Conservation (phyloP, 2,113 vertebrate genomes). For the Panthera leo region DNA sequence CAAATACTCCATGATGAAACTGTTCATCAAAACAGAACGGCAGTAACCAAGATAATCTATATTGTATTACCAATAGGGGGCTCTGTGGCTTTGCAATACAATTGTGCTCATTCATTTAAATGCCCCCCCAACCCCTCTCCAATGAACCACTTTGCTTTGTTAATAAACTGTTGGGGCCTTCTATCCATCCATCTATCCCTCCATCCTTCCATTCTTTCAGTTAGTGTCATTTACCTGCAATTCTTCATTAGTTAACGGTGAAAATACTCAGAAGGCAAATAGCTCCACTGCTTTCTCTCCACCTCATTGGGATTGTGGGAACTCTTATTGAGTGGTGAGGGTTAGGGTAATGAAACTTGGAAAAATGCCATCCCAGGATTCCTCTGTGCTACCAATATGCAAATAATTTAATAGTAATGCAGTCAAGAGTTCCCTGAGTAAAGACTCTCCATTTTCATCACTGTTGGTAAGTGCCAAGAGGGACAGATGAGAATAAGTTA, state of each 20-base stretch:
- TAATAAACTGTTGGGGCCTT: not conserved
- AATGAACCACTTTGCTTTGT: not conserved
- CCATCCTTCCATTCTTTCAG: not conserved
- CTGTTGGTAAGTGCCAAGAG: slow-evolving; percentile 77
- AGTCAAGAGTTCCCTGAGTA: slow-evolving; percentile 73
- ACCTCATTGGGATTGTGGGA: slow-evolving; percentile 35
- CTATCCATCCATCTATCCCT: not conserved
- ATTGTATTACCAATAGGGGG: not conserved
- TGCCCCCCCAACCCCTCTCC: accelerated
- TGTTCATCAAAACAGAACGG: not conserved
- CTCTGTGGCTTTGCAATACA: slow-evolving; percentile 30
- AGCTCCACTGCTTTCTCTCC: not conserved
- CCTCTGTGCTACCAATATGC: slow-evolving; percentile 73
- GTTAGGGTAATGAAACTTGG: slow-evolving; percentile 68
- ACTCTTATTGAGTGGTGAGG: slow-evolving; percentile 50
- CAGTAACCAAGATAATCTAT: not conserved
- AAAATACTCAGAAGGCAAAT: slow-evolving; percentile 32
- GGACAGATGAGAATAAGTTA: slow-evolving; percentile 81
- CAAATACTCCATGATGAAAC: not conserved
- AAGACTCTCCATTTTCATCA: slow-evolving; percentile 78
- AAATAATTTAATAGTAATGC: slow-evolving; percentile 76
- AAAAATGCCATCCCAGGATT: slow-evolving; percentile 58
- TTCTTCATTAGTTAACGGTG: slow-evolving; percentile 8
- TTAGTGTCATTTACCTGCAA: not conserved
- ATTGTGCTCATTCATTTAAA: not conserved